Evolutionary conservation across 2,113 vertebrate species (phyloP), one percentile per base, ranked within the genome.

Genomic region (Ammodytes marinus): DNA sequence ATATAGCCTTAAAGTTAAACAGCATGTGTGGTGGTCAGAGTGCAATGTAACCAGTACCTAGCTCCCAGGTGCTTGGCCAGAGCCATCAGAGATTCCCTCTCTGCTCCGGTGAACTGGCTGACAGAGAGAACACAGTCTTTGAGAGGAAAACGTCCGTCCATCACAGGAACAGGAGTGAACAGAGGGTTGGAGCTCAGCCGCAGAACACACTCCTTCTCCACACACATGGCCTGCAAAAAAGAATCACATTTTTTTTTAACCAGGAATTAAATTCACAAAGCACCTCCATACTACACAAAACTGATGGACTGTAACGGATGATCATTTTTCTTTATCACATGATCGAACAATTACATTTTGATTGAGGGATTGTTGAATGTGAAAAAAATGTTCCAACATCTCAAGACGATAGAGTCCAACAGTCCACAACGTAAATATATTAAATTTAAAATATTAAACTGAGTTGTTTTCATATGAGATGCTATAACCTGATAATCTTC

Each of bases 101-200:
- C 98, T 12, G 95, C 95, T 76, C 98, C 98, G 1, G 85, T 96
- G 92, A 97, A 99, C 86, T 99, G 98, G 81, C 98, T 99, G 86
- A 99, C 95, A 0, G 98, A 99, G 69, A 99, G 96, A 46, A 99
- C 95, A 61, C 97, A 99, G 27, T 86, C 89, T 58, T 89, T 93
- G 75, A 99, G 95, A 47, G 98, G 97, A 27, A 90, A 87, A 74
- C 81, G 73, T 86, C 96, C 97, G 68, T 97, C 94, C 94, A 95
- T 94, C 80, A 97, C 87, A 12, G 94, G 83, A n/a, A 99, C 92
- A 14, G 98, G 98, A 1, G 94, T 96, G 93, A 98, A 99, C 74
- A 99, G 93, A 19, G 97, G 95, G 92, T 96, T 97, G 63, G 96
- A 96, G 3, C 71, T 89, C 13, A 96, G 93, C 27, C 95, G 95